Percentiles rank a stretch among this genome's conserved stretches.
These are phyloP conservation scores for Orbicella faveolata DNA, from an alignment of 64 coral and sea anemone species.

Conservation along the genomic window DNA sequence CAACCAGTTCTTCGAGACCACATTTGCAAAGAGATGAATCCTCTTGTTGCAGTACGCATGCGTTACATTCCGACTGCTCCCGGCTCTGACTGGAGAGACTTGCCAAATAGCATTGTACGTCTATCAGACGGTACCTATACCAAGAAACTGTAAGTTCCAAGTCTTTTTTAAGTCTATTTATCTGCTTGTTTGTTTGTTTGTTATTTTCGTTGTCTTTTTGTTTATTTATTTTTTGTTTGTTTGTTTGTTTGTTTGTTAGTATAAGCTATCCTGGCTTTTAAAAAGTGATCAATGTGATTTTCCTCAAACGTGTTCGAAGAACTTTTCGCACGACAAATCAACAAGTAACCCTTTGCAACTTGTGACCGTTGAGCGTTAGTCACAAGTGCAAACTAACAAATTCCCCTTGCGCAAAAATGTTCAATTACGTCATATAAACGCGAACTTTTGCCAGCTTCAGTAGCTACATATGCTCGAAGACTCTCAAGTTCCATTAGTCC, in stretches of 20 bases:
- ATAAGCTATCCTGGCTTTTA: too few relatives aligned
- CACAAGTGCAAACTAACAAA: too few relatives aligned
- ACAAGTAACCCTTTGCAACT: too few relatives aligned
- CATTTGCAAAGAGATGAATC: slow-evolving; percentile 97
- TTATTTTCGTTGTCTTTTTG: not conserved
- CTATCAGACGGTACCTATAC: slow-evolving; percentile 64
- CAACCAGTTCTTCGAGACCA: slow-evolving; percentile 91
- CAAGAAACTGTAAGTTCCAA: slow-evolving; percentile 71
- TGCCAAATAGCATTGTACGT: slow-evolving; percentile 76
- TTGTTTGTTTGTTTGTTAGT: too few relatives aligned
- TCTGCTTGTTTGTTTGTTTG: not conserved
- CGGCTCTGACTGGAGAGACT: slow-evolving; percentile 98
- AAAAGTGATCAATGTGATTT: not conserved
- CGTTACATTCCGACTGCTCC: slow-evolving; percentile 81
- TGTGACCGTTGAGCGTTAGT: too few relatives aligned
- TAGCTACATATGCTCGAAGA: not conserved
- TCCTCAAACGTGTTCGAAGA: not conserved
- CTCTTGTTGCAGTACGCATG: slow-evolving; percentile 87
- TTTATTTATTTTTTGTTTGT: not conserved
- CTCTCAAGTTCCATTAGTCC: not conserved
- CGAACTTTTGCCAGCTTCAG: too few relatives aligned
- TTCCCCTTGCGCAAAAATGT: too few relatives aligned
- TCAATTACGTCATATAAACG: too few relatives aligned
- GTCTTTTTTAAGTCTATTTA: not conserved
- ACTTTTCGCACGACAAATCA: not conserved